phyloP scores from a whole-genome alignment of 2,888 invertebrate genomes.

The Lasioglossum zephyrum region DNA sequence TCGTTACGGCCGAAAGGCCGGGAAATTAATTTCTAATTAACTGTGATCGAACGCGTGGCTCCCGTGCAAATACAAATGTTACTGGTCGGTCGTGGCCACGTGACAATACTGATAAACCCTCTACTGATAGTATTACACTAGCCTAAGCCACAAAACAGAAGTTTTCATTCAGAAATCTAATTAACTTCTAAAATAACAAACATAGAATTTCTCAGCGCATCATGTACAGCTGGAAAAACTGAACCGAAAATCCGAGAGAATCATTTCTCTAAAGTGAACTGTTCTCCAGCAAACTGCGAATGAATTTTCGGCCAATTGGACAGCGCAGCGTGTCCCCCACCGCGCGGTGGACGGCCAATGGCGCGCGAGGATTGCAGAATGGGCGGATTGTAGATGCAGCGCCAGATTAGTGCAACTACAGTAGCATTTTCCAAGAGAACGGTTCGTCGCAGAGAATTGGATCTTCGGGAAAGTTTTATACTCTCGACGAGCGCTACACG shows the following conservation, averaged over 20 bases:
- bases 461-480: not conserved
- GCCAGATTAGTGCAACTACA: not conserved
- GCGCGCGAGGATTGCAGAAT: not conserved
- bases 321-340: not conserved
- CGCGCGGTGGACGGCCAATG: not conserved
- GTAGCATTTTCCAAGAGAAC: not conserved
- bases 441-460: not conserved
- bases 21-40: slow-evolving; percentile 54
- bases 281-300: not conserved
- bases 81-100: not conserved
- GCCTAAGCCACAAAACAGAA: not conserved
- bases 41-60: slow-evolving; percentile 34
- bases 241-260: not conserved
- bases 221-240: not conserved
- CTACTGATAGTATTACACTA: not conserved
- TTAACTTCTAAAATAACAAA: not conserved
- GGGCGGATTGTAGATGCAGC: not conserved
- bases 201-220: not conserved
- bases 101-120: not conserved
- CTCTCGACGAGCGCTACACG: no score
- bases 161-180: not conserved
- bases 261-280: not conserved
- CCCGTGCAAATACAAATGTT: not conserved
- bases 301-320: not conserved
- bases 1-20: not conserved